Percentiles rank a stretch among this genome's conserved stretches.
Conservation (phyloP, 2,113 vertebrate species). For the cattle (Bos taurus) region DNA sequence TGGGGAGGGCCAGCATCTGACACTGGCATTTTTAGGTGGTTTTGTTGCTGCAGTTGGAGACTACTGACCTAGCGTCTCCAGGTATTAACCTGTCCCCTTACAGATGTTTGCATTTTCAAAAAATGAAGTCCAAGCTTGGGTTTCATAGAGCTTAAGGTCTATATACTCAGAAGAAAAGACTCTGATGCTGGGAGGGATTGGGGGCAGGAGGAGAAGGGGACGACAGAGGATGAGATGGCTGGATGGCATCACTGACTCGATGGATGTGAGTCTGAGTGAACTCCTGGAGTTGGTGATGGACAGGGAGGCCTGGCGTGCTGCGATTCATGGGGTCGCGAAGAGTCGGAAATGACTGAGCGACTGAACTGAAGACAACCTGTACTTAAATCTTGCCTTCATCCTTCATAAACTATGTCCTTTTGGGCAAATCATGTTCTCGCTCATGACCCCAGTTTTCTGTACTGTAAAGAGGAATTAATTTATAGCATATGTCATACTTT, state of each 20-base stretch:
- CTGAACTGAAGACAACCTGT: neutral
- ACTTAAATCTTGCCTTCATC: neutral
- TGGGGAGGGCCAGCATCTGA: neutral
- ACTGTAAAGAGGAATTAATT: neutral
- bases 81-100: neutral
- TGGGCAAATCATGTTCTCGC: neutral
- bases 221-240: too few species aligned
- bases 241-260: too few species aligned
- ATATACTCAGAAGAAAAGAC: neutral
- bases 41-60: neutral
- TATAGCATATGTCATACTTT: neutral
- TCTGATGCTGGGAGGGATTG: too few species aligned
- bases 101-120: neutral
- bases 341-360: accelerated
- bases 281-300: too few species aligned
- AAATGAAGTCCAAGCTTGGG: neutral
- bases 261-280: too few species aligned
- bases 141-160: neutral
- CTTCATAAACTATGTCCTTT: neutral
- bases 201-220: too few species aligned
- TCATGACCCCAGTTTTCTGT: neutral
- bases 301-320: too few species aligned
- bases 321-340: accelerated
- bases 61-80: neutral
- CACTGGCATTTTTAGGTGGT: neutral